A percentile compares a stretch with the other conserved stretches of the same genome.
These are phyloP conservation scores for Spodoptera exigua DNA, from an alignment of 2,888 invertebrate genomes.

Conservation along the genomic window DNA sequence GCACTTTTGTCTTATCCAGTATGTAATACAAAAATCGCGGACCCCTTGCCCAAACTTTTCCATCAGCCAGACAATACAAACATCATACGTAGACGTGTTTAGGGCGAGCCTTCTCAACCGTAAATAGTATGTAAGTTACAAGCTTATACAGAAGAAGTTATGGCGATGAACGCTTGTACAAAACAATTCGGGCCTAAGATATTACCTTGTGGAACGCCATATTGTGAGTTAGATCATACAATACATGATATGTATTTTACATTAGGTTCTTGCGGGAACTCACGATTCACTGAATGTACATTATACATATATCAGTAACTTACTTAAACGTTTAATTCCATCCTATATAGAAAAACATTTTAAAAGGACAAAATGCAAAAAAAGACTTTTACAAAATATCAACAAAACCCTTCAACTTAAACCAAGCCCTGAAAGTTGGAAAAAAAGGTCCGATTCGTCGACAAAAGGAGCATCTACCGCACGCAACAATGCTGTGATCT, in stretches of 20 bases:
- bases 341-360: not conserved
- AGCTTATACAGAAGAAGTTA: constrained; percentile 32
- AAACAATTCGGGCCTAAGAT: not conserved
- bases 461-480: constrained; percentile 74
- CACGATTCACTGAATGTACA: too few species aligned
- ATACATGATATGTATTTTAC: too few species aligned
- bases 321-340: too few species aligned
- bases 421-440: constrained; percentile 59
- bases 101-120: constrained; percentile 67
- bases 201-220: constrained; percentile 13
- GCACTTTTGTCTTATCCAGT: constrained; percentile 47
- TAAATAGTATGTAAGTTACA: constrained; percentile 58
- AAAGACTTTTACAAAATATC: constrained; percentile 45
- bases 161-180: not conserved
- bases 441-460: constrained; percentile 72
- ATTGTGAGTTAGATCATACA: too few species aligned
- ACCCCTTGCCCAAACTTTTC: constrained; percentile 78
- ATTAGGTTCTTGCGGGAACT: too few species aligned
- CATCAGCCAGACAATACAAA: constrained; percentile 76
- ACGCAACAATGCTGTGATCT: constrained; percentile 84
- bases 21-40: constrained; percentile 55
- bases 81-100: constrained; percentile 73
- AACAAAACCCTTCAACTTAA: constrained; percentile 54
- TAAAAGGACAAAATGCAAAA: constrained; percentile 1
- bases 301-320: too few species aligned